Evolutionary conservation across 2,888 invertebrate species (phyloP).

Genomic region (Scaptomyza flava): DNA sequence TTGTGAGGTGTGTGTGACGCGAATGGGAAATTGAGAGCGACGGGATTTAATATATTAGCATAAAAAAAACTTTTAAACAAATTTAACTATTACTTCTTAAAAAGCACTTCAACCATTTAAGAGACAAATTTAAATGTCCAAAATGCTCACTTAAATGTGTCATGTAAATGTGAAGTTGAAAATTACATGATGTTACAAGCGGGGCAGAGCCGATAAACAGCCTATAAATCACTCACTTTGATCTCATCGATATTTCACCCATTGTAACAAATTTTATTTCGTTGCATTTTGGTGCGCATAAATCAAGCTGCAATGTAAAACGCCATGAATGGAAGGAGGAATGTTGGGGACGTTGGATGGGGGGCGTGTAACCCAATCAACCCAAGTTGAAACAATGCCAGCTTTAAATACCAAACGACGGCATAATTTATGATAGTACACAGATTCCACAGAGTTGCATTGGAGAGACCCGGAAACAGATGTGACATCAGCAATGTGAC

Average conservation of each 20-base stretch:
- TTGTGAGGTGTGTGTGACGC: conserved; percentile 35
- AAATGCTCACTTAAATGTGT: conserved; percentile 35
- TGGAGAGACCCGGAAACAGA: conserved; percentile 58
- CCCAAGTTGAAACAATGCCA: conserved; percentile 51
- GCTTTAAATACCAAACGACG: conserved; percentile 62
- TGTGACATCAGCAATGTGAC: conserved; percentile 65
- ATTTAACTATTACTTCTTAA: background rate
- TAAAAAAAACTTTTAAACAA: too few species aligned
- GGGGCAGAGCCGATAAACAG: conserved; percentile 58
- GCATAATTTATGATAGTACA: conserved; percentile 67
- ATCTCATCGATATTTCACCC: conserved; percentile 69
- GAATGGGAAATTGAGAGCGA: conserved; percentile 13
- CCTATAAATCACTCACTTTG: conserved; percentile 73
- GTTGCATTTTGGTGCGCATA: conserved; percentile 65
- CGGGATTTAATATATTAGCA: too few species aligned
- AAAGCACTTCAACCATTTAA: conserved; percentile 1
- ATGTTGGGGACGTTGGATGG: background rate
- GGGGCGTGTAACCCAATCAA: conserved; percentile 2
- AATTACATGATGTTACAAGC: conserved; percentile 61
- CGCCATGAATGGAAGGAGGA: background rate
- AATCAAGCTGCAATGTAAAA: conserved; percentile 54
- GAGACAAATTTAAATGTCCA: conserved; percentile 6
- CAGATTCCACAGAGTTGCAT: conserved; percentile 43
- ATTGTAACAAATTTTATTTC: conserved; percentile 68
- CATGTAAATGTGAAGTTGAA: conserved; percentile 55